Percentiles rank a stretch among this genome's conserved stretches.
phyloP scores from a whole-genome alignment of 2,888 invertebrate species.

The Gibbula magus region DNA sequence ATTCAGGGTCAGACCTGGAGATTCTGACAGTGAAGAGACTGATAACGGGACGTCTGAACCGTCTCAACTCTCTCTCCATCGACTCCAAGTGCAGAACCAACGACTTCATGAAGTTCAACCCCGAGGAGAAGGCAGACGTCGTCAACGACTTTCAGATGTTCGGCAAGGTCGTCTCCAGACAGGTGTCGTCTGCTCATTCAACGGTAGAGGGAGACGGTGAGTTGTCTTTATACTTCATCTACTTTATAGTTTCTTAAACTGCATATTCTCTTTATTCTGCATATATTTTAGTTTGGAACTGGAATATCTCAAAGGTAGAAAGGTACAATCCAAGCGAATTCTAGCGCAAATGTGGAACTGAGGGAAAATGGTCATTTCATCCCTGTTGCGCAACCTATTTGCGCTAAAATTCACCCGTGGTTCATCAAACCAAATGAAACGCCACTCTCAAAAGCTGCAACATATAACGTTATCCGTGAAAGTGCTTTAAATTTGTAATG shows the following conservation, averaged over 20 bases:
- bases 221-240: not conserved
- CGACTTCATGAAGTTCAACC: slow-evolving; percentile 27
- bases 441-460: too few species aligned
- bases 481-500: too few species aligned
- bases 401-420: too few species aligned
- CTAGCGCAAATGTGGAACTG: too few species aligned
- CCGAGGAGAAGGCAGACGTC: slow-evolving; percentile 30
- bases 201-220: slow-evolving; percentile 32
- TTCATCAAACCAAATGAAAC: too few species aligned
- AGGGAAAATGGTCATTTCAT: too few species aligned
- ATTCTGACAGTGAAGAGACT: slow-evolving; percentile 36
- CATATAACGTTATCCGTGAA: too few species aligned
- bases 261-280: not conserved
- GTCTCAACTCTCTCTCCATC: slow-evolving; percentile 15
- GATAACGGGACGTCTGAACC: slow-evolving; percentile 30
- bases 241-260: not conserved
- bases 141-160: slow-evolving; percentile 43
- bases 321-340: too few species aligned
- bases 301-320: too few species aligned
- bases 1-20: slow-evolving; percentile 34
- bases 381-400: too few species aligned
- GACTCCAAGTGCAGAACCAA: slow-evolving; percentile 4
- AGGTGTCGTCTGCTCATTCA: slow-evolving; percentile 28
- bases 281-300: too few species aligned
- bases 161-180: slow-evolving; percentile 32